Base-by-base conservation (phyloP, 2,888 invertebrate genomes). In the Amaurobius ferox region DNA sequence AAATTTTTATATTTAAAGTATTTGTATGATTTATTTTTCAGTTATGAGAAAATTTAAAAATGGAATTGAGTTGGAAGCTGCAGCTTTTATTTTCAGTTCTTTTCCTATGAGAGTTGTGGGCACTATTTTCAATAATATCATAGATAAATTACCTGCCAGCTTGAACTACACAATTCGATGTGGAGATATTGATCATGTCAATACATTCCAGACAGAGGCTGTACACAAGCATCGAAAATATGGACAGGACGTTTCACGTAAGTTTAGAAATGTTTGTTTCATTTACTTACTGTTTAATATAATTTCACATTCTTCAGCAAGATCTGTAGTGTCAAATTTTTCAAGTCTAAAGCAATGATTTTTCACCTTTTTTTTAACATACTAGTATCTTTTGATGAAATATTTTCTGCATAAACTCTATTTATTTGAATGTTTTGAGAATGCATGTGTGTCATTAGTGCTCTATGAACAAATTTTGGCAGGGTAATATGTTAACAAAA, bases 141-240 rank as follows among this genome's bases (percentile, higher is more conserved):
- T 26, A 19, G 68, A 39, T 61, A n/a, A 68, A 19, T 35, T 62
- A 11, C 73, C 73, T 30, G 32, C 23, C 7, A 61, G 62, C 39
- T 30, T 73, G n/a, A 61, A 73, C 26, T 73, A 73, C 28, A 73
- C 55, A 73, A 73, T 73, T 16, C 55, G 73, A 6, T 61, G 16
- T 32, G 39, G 62, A 13, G 13, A 2, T 16, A 11, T 11, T 0
- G 62, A 26, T 26, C 23, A 39, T 48, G 16, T 48, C 16, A 28
- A 5, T 62, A 9, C 28, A 16, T 28, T 62, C 23, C 7, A 62
- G 6, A 44, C 9, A n/a, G 26, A 71, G 2, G 35, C 5, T 7
- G 9, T 35, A 9, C 35, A 35, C 9, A 9, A 35, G 6, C 35
- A 9, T 9, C n/a, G 7, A 5, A 71, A 44, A 26, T 71, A 44